phyloP scores from a whole-genome alignment of 2,113 vertebrate species.

The Chloropsis cyanopogon region DNA sequence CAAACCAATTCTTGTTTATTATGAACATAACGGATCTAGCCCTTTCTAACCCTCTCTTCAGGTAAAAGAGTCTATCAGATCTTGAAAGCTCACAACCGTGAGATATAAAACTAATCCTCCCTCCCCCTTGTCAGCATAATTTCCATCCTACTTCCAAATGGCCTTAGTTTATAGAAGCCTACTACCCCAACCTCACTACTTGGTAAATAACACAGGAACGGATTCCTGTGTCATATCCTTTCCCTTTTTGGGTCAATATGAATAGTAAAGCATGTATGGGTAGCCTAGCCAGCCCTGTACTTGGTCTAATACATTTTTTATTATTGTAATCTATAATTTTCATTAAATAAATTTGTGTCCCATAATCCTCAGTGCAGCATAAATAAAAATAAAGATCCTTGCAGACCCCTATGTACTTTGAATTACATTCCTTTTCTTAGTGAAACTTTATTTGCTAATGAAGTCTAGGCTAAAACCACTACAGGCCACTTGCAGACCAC shows the following conservation, averaged over 20 bases:
- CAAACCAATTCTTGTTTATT: constrained; percentile 70
- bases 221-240: constrained; percentile 57
- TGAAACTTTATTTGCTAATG: not conserved
- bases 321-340: constrained; percentile 26
- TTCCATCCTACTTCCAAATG: constrained; percentile 65
- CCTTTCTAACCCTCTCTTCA: constrained; percentile 78
- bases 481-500: not conserved
- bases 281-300: constrained; percentile 55
- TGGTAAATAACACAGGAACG: constrained; percentile 54
- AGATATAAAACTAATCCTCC: constrained; percentile 74
- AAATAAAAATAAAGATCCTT: constrained; percentile 54
- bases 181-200: constrained; percentile 67
- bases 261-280: constrained; percentile 57
- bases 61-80: constrained; percentile 69
- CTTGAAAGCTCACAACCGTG: constrained; percentile 67
- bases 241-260: constrained; percentile 66
- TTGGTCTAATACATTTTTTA: constrained; percentile 36
- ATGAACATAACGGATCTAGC: constrained; percentile 76
- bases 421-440: not conserved
- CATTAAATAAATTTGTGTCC: constrained; percentile 59
- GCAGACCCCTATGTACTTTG: not conserved
- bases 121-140: constrained; percentile 61
- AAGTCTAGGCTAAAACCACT: not conserved
- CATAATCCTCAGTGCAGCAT: constrained; percentile 53
- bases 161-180: constrained; percentile 67